phyloP scores from a whole-genome alignment of 2,888 invertebrate genomes.

The Orthosia gracilis region DNA sequence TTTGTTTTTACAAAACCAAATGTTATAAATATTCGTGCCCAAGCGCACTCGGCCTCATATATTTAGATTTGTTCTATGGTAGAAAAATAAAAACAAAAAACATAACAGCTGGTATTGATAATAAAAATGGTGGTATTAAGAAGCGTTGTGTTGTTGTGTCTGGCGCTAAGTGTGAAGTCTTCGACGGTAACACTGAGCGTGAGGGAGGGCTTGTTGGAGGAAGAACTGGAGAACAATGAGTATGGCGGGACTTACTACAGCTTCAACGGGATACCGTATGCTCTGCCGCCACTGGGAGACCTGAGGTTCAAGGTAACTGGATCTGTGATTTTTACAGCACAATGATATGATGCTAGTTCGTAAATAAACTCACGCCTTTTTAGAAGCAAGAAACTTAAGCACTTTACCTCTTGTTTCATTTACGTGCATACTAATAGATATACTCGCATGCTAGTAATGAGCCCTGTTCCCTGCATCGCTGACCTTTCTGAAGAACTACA shows the following conservation, averaged over 20 bases:
- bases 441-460: too few species aligned
- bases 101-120: neutral
- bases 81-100: too few species aligned
- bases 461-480: too few species aligned
- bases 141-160: neutral
- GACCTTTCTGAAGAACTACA: too few species aligned
- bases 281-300: slow-evolving; percentile 85
- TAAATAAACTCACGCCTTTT: neutral
- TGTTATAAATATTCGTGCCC: neutral
- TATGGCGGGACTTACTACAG: slow-evolving; percentile 70
- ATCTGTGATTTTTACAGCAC: neutral
- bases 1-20: neutral
- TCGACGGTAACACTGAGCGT: slow-evolving; percentile 65
- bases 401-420: too few species aligned
- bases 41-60: neutral
- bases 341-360: neutral
- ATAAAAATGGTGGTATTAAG: slow-evolving; percentile 6
- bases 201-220: slow-evolving; percentile 74
- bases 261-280: slow-evolving; percentile 87
- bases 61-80: too few species aligned
- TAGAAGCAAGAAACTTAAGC: too few species aligned
- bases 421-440: too few species aligned
- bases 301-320: slow-evolving; percentile 86
- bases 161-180: neutral
- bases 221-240: slow-evolving; percentile 65